Evolutionary conservation across 2,797 vertebrate species (phyloP), one percentile per base, ranked within the genome.

Genomic region (Ctenopoma kingsleyae): DNA sequence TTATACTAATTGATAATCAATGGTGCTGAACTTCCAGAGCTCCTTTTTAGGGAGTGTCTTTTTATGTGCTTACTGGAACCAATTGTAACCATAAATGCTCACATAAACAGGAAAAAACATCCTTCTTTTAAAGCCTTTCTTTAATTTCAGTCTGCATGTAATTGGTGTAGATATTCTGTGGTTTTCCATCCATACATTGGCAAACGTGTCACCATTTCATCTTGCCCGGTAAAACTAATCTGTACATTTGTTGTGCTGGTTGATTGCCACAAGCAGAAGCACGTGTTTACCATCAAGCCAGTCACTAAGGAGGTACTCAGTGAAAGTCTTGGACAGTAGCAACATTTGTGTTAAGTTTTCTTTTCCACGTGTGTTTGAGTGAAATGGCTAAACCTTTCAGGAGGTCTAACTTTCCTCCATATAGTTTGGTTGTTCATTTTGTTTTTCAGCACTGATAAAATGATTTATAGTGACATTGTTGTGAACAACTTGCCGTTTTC

Each of bases 331-430:
- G 17, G 56, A 78, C 80, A 47, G 23, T 51, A 59, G 86, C 81
- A 67, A 58, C 8, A 22, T 54, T 69, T 66, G 58, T 62, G 67
- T 87, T 76, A 49, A 27, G 74, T 86, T 84, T 80, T 72, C 77
- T 82, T 87, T 84, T 91, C 85, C 82, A 54, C 0, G 88, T 89
- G 92, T 56, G 91, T 94, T 93, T 86, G 91, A 93, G 82, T 85
- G 88, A 92, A 91, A 93, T 91, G 91, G 91, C 80, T 50, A 12
- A 81, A 69, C 78, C 81, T 75, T 20, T 69, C 57, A 44, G 49
- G 49, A 80, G 60, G 74, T 83, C 36, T 47, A 44, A 66, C 64
- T 46, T 41, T 88, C 80, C 74, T 89, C 70, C 58, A 64, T 63
- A 46, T 53, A 53, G 15, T 73, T 60, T 53, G 2, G 20, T 58